These are phyloP conservation scores for Bufo bufo DNA, from an alignment of 2,113 vertebrate genomes.

Conservation along the genomic window DNA sequence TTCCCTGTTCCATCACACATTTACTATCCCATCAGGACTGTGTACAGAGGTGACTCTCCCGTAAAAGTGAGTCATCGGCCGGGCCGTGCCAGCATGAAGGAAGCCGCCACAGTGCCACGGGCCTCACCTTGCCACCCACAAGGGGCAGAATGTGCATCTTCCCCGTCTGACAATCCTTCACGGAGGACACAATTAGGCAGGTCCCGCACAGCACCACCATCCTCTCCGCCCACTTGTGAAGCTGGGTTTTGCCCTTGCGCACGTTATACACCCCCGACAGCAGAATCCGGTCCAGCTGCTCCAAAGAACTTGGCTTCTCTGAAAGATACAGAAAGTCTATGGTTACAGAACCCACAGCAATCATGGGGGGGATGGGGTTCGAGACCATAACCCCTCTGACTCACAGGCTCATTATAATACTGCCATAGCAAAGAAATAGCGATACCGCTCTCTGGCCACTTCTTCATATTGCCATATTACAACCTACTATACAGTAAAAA, in stretches of 20 bases:
- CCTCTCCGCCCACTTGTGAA: slow-evolving; percentile 97
- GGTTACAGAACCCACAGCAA: background rate
- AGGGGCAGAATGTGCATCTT: slow-evolving; percentile 97
- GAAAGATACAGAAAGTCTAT: slow-evolving; percentile 54
- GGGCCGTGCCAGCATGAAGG: background rate
- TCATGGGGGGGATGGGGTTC: background rate
- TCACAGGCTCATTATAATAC: too few relatives aligned
- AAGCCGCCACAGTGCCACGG: background rate
- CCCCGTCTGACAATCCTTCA: slow-evolving; percentile 91
- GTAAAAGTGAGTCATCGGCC: background rate
- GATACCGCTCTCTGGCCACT: background rate
- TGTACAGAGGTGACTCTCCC: background rate
- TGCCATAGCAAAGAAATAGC: background rate
- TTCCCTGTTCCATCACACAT: background rate
- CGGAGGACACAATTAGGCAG: slow-evolving; percentile 92
- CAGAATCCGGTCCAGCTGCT: slow-evolving; percentile 84
- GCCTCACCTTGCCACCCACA: slow-evolving; percentile 92
- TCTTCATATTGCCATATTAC: background rate
- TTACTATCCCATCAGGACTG: background rate
- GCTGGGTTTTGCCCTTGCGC: slow-evolving; percentile 93
- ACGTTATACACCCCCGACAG: slow-evolving; percentile 91
- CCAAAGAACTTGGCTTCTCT: slow-evolving; percentile 77
- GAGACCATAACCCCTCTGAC: too few relatives aligned
- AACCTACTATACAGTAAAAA: too few relatives aligned
- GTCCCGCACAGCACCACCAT: slow-evolving; percentile 94